Conservation (phyloP, 2,888 invertebrate species). For the Ectemnius lituratus region DNA sequence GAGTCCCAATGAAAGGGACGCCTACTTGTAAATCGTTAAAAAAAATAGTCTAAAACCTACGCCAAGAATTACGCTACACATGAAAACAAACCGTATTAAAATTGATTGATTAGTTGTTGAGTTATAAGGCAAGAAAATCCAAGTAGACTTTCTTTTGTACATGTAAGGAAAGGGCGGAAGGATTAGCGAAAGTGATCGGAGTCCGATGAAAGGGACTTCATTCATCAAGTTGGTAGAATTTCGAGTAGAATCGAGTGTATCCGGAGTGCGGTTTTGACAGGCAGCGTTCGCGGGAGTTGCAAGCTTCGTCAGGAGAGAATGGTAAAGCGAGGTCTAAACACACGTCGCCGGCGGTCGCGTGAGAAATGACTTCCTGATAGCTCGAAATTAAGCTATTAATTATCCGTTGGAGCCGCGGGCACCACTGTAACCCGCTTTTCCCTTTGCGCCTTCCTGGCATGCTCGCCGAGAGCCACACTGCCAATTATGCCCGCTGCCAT, state of each 20-base stretch:
- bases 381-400: conserved; percentile 76
- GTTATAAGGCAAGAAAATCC: too few species aligned
- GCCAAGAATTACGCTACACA: too few species aligned
- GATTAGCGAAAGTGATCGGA: too few species aligned
- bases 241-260: neutral
- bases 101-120: too few species aligned
- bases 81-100: too few species aligned
- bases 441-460: conserved; percentile 11
- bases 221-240: conserved; percentile 5
- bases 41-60: too few species aligned
- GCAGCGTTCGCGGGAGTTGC: neutral
- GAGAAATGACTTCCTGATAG: conserved; percentile 72
- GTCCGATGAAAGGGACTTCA: neutral
- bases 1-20: too few species aligned
- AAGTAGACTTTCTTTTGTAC: too few species aligned
- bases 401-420: conserved; percentile 59
- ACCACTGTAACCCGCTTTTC: conserved; percentile 32
- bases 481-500: too few species aligned
- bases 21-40: too few species aligned
- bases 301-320: conserved; percentile 24
- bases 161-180: too few species aligned
- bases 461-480: too few species aligned
- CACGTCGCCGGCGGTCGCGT: conserved; percentile 52
- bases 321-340: conserved; percentile 35
- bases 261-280: conserved; percentile 10